phyloP scores from a whole-genome alignment of 2,888 invertebrate genomes.

The Allacma fusca region DNA sequence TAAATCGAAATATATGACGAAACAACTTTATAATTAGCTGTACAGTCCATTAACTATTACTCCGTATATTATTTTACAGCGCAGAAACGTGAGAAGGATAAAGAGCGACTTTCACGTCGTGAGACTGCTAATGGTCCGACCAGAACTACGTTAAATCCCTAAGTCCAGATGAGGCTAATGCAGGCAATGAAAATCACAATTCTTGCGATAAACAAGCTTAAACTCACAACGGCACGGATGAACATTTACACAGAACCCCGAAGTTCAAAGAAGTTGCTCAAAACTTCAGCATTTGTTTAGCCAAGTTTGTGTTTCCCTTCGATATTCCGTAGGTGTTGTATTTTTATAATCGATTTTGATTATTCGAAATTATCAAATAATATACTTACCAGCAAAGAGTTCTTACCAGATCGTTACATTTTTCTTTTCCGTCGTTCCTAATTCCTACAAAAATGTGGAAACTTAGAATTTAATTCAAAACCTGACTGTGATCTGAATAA shows the following conservation, averaged over 20 bases:
- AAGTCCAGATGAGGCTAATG: not conserved
- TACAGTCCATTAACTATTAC: no score
- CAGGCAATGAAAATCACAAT: no score
- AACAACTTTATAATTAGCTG: no score
- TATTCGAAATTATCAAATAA: not conserved
- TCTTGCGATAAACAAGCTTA: no score
- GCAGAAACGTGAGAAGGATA: constrained; percentile 22
- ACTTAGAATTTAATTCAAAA: not conserved
- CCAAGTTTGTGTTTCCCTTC: not conserved
- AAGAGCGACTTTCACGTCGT: constrained; percentile 12
- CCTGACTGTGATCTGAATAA: constrained; percentile 16
- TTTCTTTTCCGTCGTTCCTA: not conserved
- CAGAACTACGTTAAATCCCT: not conserved
- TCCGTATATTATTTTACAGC: constrained; percentile 19
- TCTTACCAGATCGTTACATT: not conserved
- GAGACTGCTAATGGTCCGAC: constrained; percentile 1
- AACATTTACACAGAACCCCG: no score
- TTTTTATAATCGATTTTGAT: not conserved
- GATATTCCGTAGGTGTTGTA: not conserved
- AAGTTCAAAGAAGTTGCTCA: constrained; percentile 9
- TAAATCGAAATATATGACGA: no score
- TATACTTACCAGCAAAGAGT: not conserved
- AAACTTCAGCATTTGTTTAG: not conserved
- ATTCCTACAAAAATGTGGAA: not conserved
- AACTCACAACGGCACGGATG: no score